These are phyloP conservation scores for Stenotaenia linearis DNA, from an alignment of 2,888 invertebrate genomes.

Conservation along the genomic window DNA sequence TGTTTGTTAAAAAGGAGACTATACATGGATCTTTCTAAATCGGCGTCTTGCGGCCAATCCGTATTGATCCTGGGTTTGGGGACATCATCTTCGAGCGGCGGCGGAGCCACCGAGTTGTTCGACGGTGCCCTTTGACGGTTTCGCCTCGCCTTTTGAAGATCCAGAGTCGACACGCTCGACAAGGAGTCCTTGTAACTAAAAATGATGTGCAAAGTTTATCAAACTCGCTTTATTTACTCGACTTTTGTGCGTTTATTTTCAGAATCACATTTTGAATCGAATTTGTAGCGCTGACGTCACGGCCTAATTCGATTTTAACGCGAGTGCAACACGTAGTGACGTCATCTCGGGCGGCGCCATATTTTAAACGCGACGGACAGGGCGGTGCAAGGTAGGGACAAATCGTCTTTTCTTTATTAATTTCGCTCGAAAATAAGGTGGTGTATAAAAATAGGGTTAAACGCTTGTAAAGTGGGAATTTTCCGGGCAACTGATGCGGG, in stretches of 20 bases:
- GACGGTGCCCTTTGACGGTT: conserved; percentile 35
- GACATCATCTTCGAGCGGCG: conserved; percentile 28
- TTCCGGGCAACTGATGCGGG: background rate
- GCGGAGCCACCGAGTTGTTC: conserved; percentile 13
- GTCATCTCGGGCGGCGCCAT: background rate
- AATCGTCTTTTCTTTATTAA: background rate
- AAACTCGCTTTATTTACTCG: background rate
- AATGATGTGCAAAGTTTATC: background rate
- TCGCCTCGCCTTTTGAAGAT: conserved; percentile 34
- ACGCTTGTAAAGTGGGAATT: background rate
- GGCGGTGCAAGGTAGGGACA: no score
- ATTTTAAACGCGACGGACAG: background rate
- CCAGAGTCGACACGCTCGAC: conserved; percentile 36
- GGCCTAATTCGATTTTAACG: background rate
- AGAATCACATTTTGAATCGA: background rate
- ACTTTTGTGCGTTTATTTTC: background rate
- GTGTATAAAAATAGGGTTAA: background rate
- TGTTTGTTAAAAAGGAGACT: no score
- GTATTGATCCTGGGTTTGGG: background rate
- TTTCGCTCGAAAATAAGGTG: no score
- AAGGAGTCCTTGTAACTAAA: conserved; percentile 36
- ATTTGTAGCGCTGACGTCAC: background rate
- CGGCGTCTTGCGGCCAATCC: conserved; percentile 31
- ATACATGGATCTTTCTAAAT: conserved; percentile 27
- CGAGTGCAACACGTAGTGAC: background rate